Base-by-base conservation (phyloP, 2,888 invertebrate species). In the Pristionchus arcanus region DNA sequence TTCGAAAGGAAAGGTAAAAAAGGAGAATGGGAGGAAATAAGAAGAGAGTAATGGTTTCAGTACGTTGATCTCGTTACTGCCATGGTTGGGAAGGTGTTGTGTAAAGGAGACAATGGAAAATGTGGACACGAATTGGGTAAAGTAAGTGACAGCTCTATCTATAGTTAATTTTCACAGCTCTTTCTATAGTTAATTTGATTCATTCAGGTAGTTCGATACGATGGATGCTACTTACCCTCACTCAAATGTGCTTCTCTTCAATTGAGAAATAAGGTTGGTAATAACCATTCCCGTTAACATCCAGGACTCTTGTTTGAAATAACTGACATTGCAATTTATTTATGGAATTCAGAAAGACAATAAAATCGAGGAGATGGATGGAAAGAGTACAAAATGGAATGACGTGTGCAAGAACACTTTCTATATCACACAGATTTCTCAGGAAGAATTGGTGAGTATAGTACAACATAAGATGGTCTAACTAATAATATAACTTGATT, bases 101-200 rank as follows among this genome's bases (percentile, higher is more conserved):
- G 86, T 53, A 66, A 42, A 13, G 66, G 66, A 86, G 66, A 37
- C 42, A 28, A 25, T 66, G 84, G 53, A n/a, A 66, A 25, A 25
- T 86, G 86, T 66, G 86, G 86, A n/a, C 5, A 19, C 49, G 86
- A 86, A 13, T 42, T 86, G 34, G 86, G 86, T 37, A 86, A 86
- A 42, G 86, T 86, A 31, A 84, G 53, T 28, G n/a, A 28, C 9
- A 21, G 53, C 15, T n/a, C 7, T 42, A 31, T 34, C 25, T 2
- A 7, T 25, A 28, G 15, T 21, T 74, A n/a, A n/a, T n/a, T n/a
- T n/a, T n/a, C n/a, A 28, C 9, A 21, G 53, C 15, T n/a, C 7
- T 42, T 34, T 34, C 25, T 2, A 7, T 25, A 28, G 11, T 21
- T 0, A 2, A 19, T 34, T 15, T 34, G 21, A 21, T 77, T 0